These are phyloP conservation scores for Drosophila nr. medialis DNA, from an alignment of 2,888 invertebrate species.

Conservation along the genomic window DNA sequence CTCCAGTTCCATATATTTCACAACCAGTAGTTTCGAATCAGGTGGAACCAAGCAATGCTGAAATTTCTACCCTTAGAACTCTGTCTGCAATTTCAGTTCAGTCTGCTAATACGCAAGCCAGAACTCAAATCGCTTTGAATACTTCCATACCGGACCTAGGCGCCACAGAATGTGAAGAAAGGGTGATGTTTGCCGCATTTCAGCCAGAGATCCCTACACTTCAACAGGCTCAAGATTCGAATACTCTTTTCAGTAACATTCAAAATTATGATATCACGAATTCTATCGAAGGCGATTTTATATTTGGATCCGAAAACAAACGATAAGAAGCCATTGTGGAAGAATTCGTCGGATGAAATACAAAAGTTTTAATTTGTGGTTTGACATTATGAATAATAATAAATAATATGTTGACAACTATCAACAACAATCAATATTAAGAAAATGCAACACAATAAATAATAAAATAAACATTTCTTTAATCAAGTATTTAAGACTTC, in stretches of 20 bases:
- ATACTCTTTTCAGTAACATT: neutral
- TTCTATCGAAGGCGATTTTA: neutral
- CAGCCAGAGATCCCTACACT: neutral
- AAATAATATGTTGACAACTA: neutral
- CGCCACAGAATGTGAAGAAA: neutral
- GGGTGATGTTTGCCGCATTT: neutral
- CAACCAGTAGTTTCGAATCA: neutral
- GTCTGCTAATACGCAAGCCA: neutral
- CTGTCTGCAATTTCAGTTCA: neutral
- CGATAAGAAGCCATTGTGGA: neutral
- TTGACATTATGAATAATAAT: neutral
- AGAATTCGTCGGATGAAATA: neutral
- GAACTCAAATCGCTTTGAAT: neutral
- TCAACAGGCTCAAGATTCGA: neutral
- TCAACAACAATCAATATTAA: too few species aligned
- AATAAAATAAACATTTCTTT: neutral
- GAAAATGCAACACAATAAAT: fast-evolving
- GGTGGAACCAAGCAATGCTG: neutral
- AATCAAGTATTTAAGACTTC: too few species aligned
- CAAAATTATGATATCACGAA: neutral
- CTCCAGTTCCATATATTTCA: neutral
- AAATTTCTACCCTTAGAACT: neutral
- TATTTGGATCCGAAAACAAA: neutral
- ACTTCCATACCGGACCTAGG: neutral
- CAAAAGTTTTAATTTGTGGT: neutral